A percentile compares a stretch with the other conserved stretches of the same genome.
phyloP scores from a whole-genome alignment of 2,113 vertebrate genomes.

The Oncorhynchus kisutch region DNA sequence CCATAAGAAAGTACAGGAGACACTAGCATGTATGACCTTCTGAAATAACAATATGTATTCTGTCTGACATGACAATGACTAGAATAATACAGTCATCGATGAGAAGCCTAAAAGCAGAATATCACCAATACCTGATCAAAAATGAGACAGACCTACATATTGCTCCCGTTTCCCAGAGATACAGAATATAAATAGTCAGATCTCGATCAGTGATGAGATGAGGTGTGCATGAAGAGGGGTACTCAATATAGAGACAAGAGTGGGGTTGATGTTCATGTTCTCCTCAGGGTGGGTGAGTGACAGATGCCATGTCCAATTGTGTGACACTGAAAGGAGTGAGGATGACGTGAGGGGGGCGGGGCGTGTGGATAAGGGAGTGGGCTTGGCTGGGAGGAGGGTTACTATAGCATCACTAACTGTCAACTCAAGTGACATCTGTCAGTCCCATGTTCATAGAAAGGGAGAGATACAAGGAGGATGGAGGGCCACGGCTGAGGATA shows the following conservation, averaged over 20 bases:
- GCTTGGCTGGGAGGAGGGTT: conserved; percentile 7
- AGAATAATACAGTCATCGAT: background rate
- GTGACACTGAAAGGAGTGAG: conserved; percentile 58
- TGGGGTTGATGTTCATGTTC: conserved; percentile 39
- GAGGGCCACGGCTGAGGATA: conserved; percentile 2
- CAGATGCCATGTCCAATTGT: conserved; percentile 46
- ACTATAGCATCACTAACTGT: background rate
- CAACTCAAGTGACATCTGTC: conserved; percentile 36
- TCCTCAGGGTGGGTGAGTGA: conserved; percentile 39
- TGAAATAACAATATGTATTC: no score
- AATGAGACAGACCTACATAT: no score
- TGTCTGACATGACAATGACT: background rate
- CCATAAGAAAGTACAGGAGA: no score
- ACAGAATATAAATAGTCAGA: background rate
- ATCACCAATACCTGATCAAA: background rate
- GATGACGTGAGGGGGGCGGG: conserved; percentile 24
- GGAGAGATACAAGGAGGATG: background rate
- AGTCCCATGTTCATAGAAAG: conserved; percentile 41
- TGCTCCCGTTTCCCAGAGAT: no score
- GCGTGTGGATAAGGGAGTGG: background rate
- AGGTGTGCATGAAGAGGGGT: conserved; percentile 26
- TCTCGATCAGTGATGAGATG: conserved; percentile 34
- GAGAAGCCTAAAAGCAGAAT: background rate
- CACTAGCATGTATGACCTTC: background rate
- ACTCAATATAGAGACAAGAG: conserved; percentile 41